These are phyloP conservation scores for Micropoecilia bifurca DNA, from an alignment of 2,797 vertebrate species.

Conservation along the genomic window DNA sequence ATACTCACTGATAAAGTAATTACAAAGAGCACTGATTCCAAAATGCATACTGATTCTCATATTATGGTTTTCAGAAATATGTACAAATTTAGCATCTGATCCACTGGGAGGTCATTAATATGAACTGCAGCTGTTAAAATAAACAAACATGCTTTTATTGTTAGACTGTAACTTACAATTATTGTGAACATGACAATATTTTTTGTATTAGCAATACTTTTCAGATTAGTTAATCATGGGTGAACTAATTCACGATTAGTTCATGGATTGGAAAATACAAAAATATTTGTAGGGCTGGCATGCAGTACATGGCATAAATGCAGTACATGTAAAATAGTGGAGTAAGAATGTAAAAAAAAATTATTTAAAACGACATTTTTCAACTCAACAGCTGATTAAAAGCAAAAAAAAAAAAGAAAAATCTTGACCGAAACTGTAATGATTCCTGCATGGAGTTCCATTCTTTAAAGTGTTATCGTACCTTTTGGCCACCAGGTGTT, in stretches of 20 bases:
- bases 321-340: not conserved
- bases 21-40: not conserved
- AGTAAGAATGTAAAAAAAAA: not conserved
- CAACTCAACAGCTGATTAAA: not conserved
- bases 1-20: not conserved
- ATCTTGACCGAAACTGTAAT: not conserved
- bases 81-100: not conserved
- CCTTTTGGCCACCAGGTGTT: slow-evolving; percentile 63
- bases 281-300: not conserved
- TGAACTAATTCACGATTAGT: no score
- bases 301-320: not conserved
- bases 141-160: not conserved
- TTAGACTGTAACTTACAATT: not conserved
- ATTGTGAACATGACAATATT: not conserved
- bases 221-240: not conserved
- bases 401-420: not conserved
- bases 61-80: not conserved
- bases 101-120: not conserved
- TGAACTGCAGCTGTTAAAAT: not conserved
- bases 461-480: not conserved
- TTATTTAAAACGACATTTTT: not conserved
- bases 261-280: no score
- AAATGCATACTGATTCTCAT: not conserved
- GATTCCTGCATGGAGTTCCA: not conserved
- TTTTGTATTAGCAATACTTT: not conserved